These are phyloP conservation scores for Drosophila anomalata DNA, from an alignment of 2,888 invertebrate genomes.

Conservation along the genomic window DNA sequence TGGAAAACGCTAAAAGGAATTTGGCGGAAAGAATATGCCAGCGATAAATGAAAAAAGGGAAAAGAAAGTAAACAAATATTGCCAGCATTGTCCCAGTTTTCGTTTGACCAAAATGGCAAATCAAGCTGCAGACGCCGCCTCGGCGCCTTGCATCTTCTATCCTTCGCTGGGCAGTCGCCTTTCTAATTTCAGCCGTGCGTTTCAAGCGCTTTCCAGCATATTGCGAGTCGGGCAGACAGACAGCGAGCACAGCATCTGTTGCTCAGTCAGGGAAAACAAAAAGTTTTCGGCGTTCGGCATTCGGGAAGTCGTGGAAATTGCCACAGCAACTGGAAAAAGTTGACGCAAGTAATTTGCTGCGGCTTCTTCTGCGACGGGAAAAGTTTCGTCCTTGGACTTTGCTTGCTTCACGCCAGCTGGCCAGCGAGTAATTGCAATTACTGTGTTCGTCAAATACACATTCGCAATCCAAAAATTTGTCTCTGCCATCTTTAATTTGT, in stretches of 20 bases:
- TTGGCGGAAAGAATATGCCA: conserved; percentile 21
- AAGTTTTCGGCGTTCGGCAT: conserved; percentile 45
- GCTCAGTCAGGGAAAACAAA: conserved; percentile 49
- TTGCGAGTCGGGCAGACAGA: conserved; percentile 46
- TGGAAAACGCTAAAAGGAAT: conserved; percentile 35
- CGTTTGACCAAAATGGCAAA: conserved; percentile 48
- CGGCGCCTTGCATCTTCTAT: conserved; percentile 11
- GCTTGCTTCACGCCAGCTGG: conserved; percentile 30
- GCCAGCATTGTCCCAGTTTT: conserved; percentile 59
- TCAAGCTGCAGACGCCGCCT: conserved; percentile 52
- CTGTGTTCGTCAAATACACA: conserved; percentile 68
- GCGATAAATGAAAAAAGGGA: conserved; percentile 14
- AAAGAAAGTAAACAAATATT: conserved; percentile 41
- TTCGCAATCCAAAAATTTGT: conserved; percentile 38
- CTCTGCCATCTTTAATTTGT: conserved; percentile 28
- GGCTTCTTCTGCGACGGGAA: conserved; percentile 23
- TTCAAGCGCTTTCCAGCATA: conserved; percentile 46
- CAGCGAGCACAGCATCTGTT: conserved; percentile 67
- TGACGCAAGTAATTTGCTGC: conserved; percentile 60
- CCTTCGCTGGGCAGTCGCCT: conserved; percentile 13
- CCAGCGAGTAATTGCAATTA: conserved; percentile 71
- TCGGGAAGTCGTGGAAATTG: conserved; percentile 59
- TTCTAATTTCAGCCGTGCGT: conserved; percentile 48
- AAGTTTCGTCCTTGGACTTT: conserved; percentile 19
- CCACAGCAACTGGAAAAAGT: conserved; percentile 40